Evolutionary conservation across 1,140 invertebrate species (phyloP).

Genomic region (Drosophila equinoxialis): DNA sequence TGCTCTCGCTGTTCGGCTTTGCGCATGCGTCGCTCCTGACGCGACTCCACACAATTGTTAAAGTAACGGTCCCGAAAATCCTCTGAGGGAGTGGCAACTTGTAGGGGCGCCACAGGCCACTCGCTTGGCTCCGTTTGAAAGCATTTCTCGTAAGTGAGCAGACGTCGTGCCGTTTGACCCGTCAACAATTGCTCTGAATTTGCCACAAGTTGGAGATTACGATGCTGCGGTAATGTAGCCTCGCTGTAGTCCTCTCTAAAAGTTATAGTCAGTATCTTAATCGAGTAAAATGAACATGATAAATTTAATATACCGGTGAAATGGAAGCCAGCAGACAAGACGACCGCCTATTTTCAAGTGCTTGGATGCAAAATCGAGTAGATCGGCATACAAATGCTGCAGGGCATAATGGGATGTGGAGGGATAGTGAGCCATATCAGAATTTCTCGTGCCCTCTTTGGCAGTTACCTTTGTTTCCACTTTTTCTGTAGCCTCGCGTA

Average conservation of each 20-base stretch:
- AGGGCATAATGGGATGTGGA: constrained; percentile 94
- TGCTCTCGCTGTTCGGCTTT: constrained; percentile 63
- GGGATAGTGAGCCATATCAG: constrained; percentile 84
- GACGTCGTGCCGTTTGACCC: constrained; percentile 89
- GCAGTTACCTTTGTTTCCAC: constrained; percentile 87
- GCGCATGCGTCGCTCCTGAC: constrained; percentile 84
- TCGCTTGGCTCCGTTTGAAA: constrained; percentile 78
- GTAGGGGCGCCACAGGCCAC: constrained; percentile 39
- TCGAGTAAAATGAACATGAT: background rate
- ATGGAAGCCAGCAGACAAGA: constrained; percentile 96
- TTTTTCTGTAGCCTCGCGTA: constrained; percentile 94
- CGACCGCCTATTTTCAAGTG: constrained; percentile 90
- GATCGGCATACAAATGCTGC: constrained; percentile 91
- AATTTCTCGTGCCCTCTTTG: constrained; percentile 82
- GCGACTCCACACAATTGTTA: constrained; percentile 85
- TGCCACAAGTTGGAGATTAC: constrained; percentile 89
- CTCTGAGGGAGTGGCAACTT: constrained; percentile 13
- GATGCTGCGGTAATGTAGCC: constrained; percentile 90
- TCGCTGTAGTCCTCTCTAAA: constrained; percentile 89
- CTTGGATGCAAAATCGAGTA: constrained; percentile 91
- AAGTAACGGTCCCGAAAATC: constrained; percentile 85
- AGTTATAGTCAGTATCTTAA: background rate
- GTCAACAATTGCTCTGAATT: constrained; percentile 95
- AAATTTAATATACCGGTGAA: constrained; percentile 86
- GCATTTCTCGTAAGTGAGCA: constrained; percentile 95